A percentile compares a stretch with the other conserved stretches of the same genome.
These are phyloP conservation scores for Nebria brevicollis DNA, from an alignment of 2,888 invertebrate genomes.

Conservation along the genomic window DNA sequence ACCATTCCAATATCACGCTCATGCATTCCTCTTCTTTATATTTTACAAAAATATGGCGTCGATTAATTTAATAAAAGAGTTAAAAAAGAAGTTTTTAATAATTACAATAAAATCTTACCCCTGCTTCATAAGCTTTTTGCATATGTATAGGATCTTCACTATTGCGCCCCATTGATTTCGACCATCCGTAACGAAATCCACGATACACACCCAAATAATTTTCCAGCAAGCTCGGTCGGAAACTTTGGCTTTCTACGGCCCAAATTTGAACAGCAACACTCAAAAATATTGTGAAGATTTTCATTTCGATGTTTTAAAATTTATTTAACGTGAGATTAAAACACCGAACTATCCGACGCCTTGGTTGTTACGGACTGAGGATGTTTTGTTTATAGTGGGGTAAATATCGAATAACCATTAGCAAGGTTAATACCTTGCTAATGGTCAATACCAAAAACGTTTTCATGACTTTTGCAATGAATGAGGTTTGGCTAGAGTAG, in stretches of 20 bases:
- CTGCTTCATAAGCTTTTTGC: constrained; percentile 15
- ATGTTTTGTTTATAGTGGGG: neutral
- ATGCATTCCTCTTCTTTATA: no score
- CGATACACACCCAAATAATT: neutral
- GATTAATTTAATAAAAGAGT: neutral
- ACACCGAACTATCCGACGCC: neutral
- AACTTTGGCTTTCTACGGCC: constrained; percentile 11
- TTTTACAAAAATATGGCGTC: no score
- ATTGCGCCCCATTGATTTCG: constrained; percentile 17
- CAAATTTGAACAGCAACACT: neutral
- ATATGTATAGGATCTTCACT: constrained; percentile 32
- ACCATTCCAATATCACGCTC: no score
- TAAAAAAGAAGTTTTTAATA: neutral
- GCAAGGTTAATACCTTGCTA: no score
- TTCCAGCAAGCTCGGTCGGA: constrained; percentile 17
- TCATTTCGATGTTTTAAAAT: neutral
- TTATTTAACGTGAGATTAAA: neutral
- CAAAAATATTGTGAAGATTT: neutral
- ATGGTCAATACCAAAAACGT: no score
- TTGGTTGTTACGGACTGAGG: neutral
- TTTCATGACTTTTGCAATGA: no score
- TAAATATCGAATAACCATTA: neutral
- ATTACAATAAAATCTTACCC: constrained; percentile 15
- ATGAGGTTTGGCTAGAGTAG: no score
- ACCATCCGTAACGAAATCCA: neutral